Evolutionary conservation across 2,113 vertebrate species (phyloP).

Genomic region (Agapornis roseicollis): DNA sequence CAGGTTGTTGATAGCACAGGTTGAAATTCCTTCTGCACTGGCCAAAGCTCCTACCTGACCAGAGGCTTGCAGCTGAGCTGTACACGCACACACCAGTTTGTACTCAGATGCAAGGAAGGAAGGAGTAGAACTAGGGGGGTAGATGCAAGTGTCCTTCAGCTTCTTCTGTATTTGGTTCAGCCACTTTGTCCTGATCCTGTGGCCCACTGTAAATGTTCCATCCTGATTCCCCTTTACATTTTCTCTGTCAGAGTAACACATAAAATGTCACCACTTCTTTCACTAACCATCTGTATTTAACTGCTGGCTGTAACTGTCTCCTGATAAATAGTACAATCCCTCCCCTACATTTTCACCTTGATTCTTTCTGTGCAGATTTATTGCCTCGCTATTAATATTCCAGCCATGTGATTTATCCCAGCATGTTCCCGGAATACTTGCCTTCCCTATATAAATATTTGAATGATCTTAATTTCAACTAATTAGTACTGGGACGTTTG

Average conservation of each 20-base stretch:
- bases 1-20: fast-evolving
- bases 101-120: neutral
- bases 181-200: neutral
- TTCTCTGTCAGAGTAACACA: neutral
- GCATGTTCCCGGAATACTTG: slow-evolving; percentile 47
- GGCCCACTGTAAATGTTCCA: neutral
- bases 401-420: slow-evolving; percentile 46
- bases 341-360: slow-evolving; percentile 44
- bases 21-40: neutral
- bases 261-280: neutral
- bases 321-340: slow-evolving; percentile 17
- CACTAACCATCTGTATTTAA: slow-evolving; percentile 27
- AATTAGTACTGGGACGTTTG: slow-evolving; percentile 62
- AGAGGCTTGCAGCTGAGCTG: neutral
- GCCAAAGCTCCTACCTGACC: neutral
- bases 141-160: neutral
- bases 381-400: slow-evolving; percentile 59
- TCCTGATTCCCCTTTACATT: neutral
- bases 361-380: slow-evolving; percentile 35
- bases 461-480: slow-evolving; percentile 64
- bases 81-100: fast-evolving
- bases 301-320: slow-evolving; percentile 1
- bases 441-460: slow-evolving; percentile 66
- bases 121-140: neutral
- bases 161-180: neutral